These are phyloP conservation scores for Ypsolopha sequella DNA, from an alignment of 2,888 invertebrate genomes.

Conservation along the genomic window DNA sequence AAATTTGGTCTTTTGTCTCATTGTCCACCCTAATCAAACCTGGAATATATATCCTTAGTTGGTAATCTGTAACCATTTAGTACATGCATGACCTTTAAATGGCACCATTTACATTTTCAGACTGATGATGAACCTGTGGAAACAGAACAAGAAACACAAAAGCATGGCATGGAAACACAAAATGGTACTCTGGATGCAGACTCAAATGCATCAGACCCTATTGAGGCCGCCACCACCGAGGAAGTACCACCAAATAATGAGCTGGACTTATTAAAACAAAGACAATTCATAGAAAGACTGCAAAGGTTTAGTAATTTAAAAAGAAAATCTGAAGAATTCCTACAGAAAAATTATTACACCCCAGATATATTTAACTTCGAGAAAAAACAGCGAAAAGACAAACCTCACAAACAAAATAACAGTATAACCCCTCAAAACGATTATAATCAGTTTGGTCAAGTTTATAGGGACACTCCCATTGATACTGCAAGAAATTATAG, in stretches of 20 bases:
- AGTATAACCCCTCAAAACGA: slow-evolving; percentile 28
- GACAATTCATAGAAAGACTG: slow-evolving; percentile 55
- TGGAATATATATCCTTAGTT: too few species aligned
- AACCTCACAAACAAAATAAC: slow-evolving; percentile 31
- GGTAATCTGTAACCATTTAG: too few species aligned
- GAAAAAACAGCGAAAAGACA: slow-evolving; percentile 55
- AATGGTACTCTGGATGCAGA: slow-evolving; percentile 41
- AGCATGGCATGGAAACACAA: slow-evolving; percentile 32
- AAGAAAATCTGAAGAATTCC: slow-evolving; percentile 59
- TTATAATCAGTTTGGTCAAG: slow-evolving; percentile 42
- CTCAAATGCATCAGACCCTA: slow-evolving; percentile 38
- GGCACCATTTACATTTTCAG: slow-evolving; percentile 23
- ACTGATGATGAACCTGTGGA: slow-evolving; percentile 49
- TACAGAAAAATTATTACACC: slow-evolving; percentile 51
- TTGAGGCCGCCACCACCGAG: slow-evolving; percentile 32
- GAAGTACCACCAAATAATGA: slow-evolving; percentile 37
- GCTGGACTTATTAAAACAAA: slow-evolving; percentile 45
- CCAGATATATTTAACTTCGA: slow-evolving; percentile 42
- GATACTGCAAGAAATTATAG: slow-evolving; percentile 42
- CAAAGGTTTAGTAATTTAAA: slow-evolving; percentile 55
- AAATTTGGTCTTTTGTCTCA: too few species aligned
- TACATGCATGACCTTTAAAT: too few species aligned
- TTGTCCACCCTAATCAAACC: too few species aligned
- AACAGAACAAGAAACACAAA: slow-evolving; percentile 41
- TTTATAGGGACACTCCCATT: slow-evolving; percentile 47